Conservation (phyloP, 2,888 invertebrate species). For the Malachius bipustulatus region DNA sequence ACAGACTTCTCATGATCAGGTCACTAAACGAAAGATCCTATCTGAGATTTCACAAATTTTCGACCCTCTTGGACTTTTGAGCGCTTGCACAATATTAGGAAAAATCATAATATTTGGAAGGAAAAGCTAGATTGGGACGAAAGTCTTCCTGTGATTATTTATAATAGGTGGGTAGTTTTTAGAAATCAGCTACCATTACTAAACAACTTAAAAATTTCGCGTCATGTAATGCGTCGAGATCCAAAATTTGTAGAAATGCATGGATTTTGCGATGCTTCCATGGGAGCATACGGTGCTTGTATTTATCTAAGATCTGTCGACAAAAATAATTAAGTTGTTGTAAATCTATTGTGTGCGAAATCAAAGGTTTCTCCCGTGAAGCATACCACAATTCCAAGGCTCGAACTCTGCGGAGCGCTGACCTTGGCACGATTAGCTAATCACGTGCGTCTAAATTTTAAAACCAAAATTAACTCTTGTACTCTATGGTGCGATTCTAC, state of each 20-base stretch:
- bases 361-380: slow-evolving; percentile 17
- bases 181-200: too few relatives aligned
- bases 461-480: slow-evolving; percentile 9
- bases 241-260: background rate
- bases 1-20: too few relatives aligned
- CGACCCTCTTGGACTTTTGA: too few relatives aligned
- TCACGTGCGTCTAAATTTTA: slow-evolving; percentile 13
- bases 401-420: slow-evolving; percentile 17
- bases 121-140: too few relatives aligned
- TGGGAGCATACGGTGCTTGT: slow-evolving; percentile 5
- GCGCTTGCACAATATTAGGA: too few relatives aligned
- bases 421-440: slow-evolving; percentile 13
- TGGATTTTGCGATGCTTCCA: slow-evolving; percentile 7
- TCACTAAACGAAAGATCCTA: too few relatives aligned
- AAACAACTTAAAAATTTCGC: too few relatives aligned
- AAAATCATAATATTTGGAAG: too few relatives aligned
- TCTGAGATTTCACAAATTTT: too few relatives aligned
- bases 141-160: too few relatives aligned
- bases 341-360: slow-evolving; percentile 10
- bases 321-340: background rate
- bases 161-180: too few relatives aligned
- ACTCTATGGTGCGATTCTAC: too few relatives aligned
- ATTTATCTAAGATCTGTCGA: slow-evolving; percentile 2
- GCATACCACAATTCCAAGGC: slow-evolving; percentile 15
- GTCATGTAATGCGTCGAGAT: background rate